Percentiles rank a stretch among this genome's conserved stretches.
These are phyloP conservation scores for Olivierus martensii DNA, from an alignment of 1,140 invertebrate genomes.

Conservation along the genomic window DNA sequence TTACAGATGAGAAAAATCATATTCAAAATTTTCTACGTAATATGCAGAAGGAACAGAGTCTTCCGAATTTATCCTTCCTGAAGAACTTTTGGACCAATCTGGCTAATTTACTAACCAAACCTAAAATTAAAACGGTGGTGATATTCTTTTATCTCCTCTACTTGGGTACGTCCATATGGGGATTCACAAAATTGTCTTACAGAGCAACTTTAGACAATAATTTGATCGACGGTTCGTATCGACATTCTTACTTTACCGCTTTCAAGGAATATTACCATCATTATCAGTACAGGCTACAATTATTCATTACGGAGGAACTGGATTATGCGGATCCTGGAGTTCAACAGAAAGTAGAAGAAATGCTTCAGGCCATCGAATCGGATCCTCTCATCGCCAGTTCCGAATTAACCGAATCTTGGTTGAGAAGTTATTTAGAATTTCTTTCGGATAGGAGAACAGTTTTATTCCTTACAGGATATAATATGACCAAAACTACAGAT, in stretches of 20 bases:
- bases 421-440: slow-evolving; percentile 66
- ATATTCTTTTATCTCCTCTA: too few species aligned
- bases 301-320: slow-evolving; percentile 65
- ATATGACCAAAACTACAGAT: slow-evolving; percentile 53
- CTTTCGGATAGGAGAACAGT: slow-evolving; percentile 55
- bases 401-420: slow-evolving; percentile 79
- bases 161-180: too few species aligned
- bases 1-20: too few species aligned
- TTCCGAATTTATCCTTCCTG: too few species aligned
- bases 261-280: slow-evolving; percentile 79
- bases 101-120: too few species aligned
- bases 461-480: slow-evolving; percentile 41
- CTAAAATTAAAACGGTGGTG: too few species aligned
- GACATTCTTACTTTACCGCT: slow-evolving; percentile 73
- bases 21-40: too few species aligned
- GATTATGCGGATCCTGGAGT: slow-evolving; percentile 68
- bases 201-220: slow-evolving; percentile 25
- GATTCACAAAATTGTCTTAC: too few species aligned
- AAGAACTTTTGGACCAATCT: too few species aligned
- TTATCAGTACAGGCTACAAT: slow-evolving; percentile 54
- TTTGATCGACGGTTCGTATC: slow-evolving; percentile 59
- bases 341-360: slow-evolving; percentile 59
- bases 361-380: slow-evolving; percentile 64
- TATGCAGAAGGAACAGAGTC: too few species aligned
- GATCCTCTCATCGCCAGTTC: slow-evolving; percentile 55